These are phyloP conservation scores for Heteromormyrus szaboi DNA, from an alignment of 2,797 vertebrate genomes.

Conservation along the genomic window DNA sequence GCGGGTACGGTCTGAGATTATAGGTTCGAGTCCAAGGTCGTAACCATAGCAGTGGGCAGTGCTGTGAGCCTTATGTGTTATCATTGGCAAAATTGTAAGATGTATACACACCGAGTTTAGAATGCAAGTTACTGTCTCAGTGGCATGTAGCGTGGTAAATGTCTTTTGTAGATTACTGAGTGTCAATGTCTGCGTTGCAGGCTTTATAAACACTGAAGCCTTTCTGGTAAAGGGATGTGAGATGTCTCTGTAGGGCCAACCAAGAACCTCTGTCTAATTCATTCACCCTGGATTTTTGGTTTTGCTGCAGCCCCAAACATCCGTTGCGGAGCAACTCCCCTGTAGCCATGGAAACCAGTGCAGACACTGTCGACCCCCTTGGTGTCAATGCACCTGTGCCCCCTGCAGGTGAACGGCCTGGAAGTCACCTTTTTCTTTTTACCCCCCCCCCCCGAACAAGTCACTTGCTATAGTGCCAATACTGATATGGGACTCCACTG, in stretches of 20 bases:
- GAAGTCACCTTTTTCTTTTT: background rate
- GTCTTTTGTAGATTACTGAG: background rate
- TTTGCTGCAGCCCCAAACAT: constrained; percentile 76
- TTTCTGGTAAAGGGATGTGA: background rate
- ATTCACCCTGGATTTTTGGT: background rate
- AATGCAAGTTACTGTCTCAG: background rate
- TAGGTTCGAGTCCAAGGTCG: background rate
- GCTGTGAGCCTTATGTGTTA: background rate
- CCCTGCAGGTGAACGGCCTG: constrained; percentile 69
- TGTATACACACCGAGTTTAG: background rate
- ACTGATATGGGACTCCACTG: background rate
- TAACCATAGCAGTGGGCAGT: background rate
- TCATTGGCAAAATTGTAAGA: background rate
- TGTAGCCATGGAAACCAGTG: constrained; percentile 93
- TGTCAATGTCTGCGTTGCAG: background rate
- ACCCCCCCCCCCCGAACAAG: too few relatives aligned
- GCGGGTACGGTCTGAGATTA: background rate
- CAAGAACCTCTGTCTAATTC: background rate
- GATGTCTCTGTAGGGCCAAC: background rate
- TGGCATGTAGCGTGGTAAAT: background rate
- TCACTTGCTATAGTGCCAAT: background rate
- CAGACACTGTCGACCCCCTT: constrained; percentile 77
- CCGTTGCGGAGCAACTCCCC: constrained; percentile 88
- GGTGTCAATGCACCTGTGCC: constrained; percentile 68
- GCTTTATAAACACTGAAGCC: background rate